Evolutionary conservation across 2,888 invertebrate genomes (phyloP), one percentile per base, ranked within the genome.

Genomic region (Odiellus spinosus): DNA sequence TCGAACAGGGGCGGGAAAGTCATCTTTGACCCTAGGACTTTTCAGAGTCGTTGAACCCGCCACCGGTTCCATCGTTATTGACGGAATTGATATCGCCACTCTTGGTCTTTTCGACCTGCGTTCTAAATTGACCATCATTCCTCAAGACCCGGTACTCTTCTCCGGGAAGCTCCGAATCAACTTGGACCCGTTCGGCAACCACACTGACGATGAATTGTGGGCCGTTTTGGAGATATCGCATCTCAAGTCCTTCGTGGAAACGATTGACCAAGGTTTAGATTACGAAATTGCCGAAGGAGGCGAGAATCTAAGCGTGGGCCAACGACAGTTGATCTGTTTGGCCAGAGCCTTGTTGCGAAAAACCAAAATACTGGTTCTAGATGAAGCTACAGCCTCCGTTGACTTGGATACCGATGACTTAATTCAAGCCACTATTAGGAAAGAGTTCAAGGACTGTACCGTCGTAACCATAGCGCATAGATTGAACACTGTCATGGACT

Each of bases 101-200:
- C 53, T 68, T 18, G 67, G 67, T 10, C 56, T 67, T 12, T 64
- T 68, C 51, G 63, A 64, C 43, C 53, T 66, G 8, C 55, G 67
- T 1, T 55, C 57, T 3, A 59, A 58, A 35, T 55, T 66, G 34
- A 65, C 66, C 2, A 66, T 67, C 51, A 67, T 66, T 39, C 57
- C 57, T 12, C 82, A 95, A 72, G 95, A 58, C 34, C 53, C 58
- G 10, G 53, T 57, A 18, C 42, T 58, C 26, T 58, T 57, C 42
- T 50, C 49, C n/a, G 58, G 58, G 11, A 51, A 44, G 14, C 42
- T 58, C 15, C 46, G 58, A 20, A 44, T 50, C 26, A 58, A 58
- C 46, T 45, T 58, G 36, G 58, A 58, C 45, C 58, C 58, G 1
- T 53, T 56, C n/a, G 41, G 52, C 5, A 18, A 32, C 12, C 47